Evolutionary conservation across 1,140 invertebrate species (phyloP).

Genomic region (Neelides sp.): DNA sequence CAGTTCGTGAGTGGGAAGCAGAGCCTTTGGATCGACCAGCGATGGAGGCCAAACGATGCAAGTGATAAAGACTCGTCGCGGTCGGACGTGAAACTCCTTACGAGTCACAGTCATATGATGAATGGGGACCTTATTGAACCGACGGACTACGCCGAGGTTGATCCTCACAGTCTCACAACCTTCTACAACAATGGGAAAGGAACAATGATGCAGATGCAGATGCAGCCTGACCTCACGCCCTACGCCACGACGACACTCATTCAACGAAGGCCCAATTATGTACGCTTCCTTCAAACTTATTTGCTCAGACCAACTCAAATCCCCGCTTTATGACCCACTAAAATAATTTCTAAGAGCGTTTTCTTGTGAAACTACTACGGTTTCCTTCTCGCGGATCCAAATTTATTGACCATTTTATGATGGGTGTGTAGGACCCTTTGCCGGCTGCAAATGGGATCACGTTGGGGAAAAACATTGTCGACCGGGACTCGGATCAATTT

Average conservation of each 20-base stretch:
- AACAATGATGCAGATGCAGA: slow-evolving; percentile 26
- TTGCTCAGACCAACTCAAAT: slow-evolving; percentile 5
- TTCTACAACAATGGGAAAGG: slow-evolving; percentile 56
- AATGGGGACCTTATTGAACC: slow-evolving; percentile 34
- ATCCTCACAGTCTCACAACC: slow-evolving; percentile 56
- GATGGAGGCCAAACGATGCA: slow-evolving; percentile 52
- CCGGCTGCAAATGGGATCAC: slow-evolving; percentile 16
- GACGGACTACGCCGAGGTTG: slow-evolving; percentile 64
- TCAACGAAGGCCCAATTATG: slow-evolving; percentile 33
- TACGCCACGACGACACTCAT: slow-evolving; percentile 69
- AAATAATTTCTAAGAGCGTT: no score
- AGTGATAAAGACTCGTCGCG: slow-evolving; percentile 45
- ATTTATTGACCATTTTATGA: background rate
- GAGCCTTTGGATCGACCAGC: slow-evolving; percentile 59
- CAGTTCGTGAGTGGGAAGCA: slow-evolving; percentile 45
- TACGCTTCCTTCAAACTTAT: slow-evolving; percentile 20
- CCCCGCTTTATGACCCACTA: no score
- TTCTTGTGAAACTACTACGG: background rate
- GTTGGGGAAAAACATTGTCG: slow-evolving; percentile 17
- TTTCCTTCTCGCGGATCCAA: background rate
- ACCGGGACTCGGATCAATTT: slow-evolving; percentile 29
- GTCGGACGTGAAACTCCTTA: slow-evolving; percentile 47
- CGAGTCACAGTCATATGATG: slow-evolving; percentile 38
- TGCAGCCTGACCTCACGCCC: slow-evolving; percentile 49
- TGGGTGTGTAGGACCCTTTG: slow-evolving; percentile 25